A percentile compares a stretch with the other conserved stretches of the same genome.
Evolutionary conservation across 2,888 invertebrate genomes (phyloP).

Genomic region (Iphiclides podalirius): DNA sequence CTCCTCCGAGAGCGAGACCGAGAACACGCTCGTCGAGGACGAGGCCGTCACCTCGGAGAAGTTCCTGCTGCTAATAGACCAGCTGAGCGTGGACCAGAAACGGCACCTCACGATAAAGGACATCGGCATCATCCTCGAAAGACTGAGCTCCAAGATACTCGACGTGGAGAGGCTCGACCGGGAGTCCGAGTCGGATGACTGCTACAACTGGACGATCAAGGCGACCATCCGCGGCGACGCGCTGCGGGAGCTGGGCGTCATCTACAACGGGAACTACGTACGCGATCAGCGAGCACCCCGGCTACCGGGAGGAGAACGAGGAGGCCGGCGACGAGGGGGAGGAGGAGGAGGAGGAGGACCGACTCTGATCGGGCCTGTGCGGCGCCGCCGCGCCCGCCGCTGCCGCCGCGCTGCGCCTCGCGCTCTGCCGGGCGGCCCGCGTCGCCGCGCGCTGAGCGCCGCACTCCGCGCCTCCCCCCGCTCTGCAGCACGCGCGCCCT

Average conservation of each 20-base stretch:
- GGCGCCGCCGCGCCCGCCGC: slow-evolving; percentile 73
- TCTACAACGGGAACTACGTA: slow-evolving; percentile 97
- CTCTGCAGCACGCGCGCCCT: slow-evolving; percentile 20
- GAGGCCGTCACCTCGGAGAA: slow-evolving; percentile 94
- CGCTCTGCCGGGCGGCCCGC: slow-evolving; percentile 61
- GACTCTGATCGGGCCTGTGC: slow-evolving; percentile 81
- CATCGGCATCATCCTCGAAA: slow-evolving; percentile 95
- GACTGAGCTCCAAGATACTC: slow-evolving; percentile 94
- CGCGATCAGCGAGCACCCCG: slow-evolving; percentile 96
- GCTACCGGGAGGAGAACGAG: slow-evolving; percentile 94
- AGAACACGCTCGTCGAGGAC: slow-evolving; percentile 95
- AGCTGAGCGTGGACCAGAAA: slow-evolving; percentile 94
- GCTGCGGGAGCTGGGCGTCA: slow-evolving; percentile 93
- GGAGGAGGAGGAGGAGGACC: slow-evolving; percentile 89
- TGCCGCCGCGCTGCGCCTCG: slow-evolving; percentile 63
- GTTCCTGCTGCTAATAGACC: slow-evolving; percentile 95
- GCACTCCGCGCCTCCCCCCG: slow-evolving; percentile 31
- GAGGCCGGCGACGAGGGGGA: slow-evolving; percentile 91
- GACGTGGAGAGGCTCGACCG: slow-evolving; percentile 95
- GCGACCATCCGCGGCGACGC: slow-evolving; percentile 96
- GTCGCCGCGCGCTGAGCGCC: slow-evolving; percentile 47
- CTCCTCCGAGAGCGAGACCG: slow-evolving; percentile 95
- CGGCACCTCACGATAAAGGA: slow-evolving; percentile 96
- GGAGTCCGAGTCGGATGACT: slow-evolving; percentile 95
- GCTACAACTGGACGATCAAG: slow-evolving; percentile 98